A percentile compares a stretch with the other conserved stretches of the same genome.
Conservation (phyloP, 2,888 invertebrate species). For the Pocota personata region DNA sequence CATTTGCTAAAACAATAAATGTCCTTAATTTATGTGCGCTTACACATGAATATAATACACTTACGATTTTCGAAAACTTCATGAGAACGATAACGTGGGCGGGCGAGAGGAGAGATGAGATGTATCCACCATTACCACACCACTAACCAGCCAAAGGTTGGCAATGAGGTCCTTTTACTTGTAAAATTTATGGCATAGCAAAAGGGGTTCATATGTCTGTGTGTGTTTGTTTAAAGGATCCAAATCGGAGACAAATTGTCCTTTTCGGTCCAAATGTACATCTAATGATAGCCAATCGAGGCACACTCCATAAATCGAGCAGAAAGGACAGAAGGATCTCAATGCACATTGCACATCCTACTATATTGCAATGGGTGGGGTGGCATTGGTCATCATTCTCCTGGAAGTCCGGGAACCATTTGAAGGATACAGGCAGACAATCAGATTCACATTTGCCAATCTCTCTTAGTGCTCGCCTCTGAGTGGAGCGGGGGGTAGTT, state of each 20-base stretch:
- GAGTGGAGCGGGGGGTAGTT: not conserved
- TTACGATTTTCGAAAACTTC: conserved; percentile 73
- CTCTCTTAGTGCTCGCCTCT: conserved; percentile 2
- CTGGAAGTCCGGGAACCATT: conserved; percentile 41
- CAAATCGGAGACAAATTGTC: conserved; percentile 73
- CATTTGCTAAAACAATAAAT: conserved; percentile 76
- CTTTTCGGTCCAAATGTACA: conserved; percentile 73
- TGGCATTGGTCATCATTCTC: conserved; percentile 56
- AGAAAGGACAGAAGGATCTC: conserved; percentile 20
- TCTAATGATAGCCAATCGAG: conserved; percentile 74
- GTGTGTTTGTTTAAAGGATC: conserved; percentile 61
- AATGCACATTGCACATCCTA: not conserved
- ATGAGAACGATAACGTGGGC: conserved; percentile 31
- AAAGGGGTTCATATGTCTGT: conserved; percentile 30
- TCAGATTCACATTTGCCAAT: conserved; percentile 72
- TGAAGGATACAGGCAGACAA: conserved; percentile 67
- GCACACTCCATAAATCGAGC: conserved; percentile 71
- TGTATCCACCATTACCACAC: conserved; percentile 13
- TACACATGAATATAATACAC: conserved; percentile 74
- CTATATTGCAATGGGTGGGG: conserved; percentile 5
- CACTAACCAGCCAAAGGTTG: conserved; percentile 65
- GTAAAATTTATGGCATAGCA: conserved; percentile 64
- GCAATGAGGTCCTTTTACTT: conserved; percentile 66
- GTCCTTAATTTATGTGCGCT: conserved; percentile 77
- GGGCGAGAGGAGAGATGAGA: conserved; percentile 9